Evolutionary conservation across 2,797 vertebrate species (phyloP), one percentile per base, ranked within the genome.

Genomic region (Pipistrellus pygmaeus): DNA sequence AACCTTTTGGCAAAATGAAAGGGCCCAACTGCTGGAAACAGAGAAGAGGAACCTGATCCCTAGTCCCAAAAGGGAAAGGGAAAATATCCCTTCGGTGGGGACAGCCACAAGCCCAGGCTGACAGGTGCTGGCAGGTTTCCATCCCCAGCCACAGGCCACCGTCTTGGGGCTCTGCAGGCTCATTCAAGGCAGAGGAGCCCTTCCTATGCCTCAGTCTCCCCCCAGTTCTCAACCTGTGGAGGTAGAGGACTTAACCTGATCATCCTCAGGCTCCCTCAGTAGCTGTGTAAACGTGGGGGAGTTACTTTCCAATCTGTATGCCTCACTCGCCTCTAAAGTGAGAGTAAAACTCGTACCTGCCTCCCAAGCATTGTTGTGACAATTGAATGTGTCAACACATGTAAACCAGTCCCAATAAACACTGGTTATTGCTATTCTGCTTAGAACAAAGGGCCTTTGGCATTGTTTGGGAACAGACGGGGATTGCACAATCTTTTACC

Each of bases 1-100:
- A 85, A 21, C 9, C 23, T 73, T 94, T 88, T 48, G 73, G 75
- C 41, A 91, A 90, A 87, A 95, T 32, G 3, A 60, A 86, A 85
- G 35, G 35, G 25, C 35, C 35, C 32, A 91, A 35, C 57, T 91
- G 30, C 51, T 55, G 9, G 66, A 92, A 87, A 76, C 3, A 32
- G 38, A 94, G 76, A 78, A 75, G 62, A 62, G 68, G 57, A 76
- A 55, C 11, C 1, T 10, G 17, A 71, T 2, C 30, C 44, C 11
- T 10, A 57, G 44, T 64, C 48, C 55, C 64, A 18, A 13, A 32
- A 25, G 32, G 46, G 38, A 23, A 75, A 86, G 90, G 27, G 21
- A 46, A 48, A 60, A n/a, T 23, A 73, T 17, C 12, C 32, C n/a
- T 73, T 20, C 44, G 35, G 48, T 30, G 17, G 27, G 41, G 15